Evolutionary conservation across 2,797 vertebrate genomes (phyloP).

Genomic region (Lepilemur ruficaudatus): DNA sequence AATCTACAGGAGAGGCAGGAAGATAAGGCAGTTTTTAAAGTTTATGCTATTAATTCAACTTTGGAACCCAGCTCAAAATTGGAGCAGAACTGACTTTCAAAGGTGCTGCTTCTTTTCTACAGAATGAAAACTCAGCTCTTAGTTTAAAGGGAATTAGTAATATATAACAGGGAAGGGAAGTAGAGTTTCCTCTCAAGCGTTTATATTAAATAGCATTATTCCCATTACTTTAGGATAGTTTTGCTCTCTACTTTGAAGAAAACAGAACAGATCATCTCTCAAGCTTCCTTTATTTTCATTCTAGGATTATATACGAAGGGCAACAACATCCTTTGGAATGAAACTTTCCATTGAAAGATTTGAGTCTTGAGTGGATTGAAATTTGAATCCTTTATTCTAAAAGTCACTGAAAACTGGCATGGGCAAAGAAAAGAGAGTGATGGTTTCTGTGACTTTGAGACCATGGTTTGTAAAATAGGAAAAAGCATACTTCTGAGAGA

Average conservation of each 20-base stretch:
- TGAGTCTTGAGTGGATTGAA: neutral
- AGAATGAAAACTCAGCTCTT: neutral
- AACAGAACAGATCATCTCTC: neutral
- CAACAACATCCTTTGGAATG: neutral
- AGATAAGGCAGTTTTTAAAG: neutral
- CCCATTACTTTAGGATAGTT: neutral
- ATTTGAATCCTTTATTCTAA: neutral
- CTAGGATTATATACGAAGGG: neutral
- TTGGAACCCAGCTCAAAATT: neutral
- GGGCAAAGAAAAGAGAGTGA: neutral
- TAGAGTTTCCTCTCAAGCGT: neutral
- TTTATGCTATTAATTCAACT: neutral
- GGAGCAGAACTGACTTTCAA: neutral
- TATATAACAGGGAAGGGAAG: neutral
- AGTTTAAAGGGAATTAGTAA: neutral
- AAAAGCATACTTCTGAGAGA: neutral
- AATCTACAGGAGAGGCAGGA: neutral
- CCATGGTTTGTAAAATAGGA: neutral
- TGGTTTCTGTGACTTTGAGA: neutral
- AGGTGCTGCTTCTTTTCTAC: neutral
- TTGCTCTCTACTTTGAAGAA: neutral
- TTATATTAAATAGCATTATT: neutral
- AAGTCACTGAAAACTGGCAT: neutral
- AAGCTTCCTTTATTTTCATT: constrained; percentile 15
- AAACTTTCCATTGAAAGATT: neutral